Evolutionary conservation across 2,113 vertebrate genomes (phyloP), one percentile per base, ranked within the genome.

Genomic region (Lagenorhynchus albirostris): DNA sequence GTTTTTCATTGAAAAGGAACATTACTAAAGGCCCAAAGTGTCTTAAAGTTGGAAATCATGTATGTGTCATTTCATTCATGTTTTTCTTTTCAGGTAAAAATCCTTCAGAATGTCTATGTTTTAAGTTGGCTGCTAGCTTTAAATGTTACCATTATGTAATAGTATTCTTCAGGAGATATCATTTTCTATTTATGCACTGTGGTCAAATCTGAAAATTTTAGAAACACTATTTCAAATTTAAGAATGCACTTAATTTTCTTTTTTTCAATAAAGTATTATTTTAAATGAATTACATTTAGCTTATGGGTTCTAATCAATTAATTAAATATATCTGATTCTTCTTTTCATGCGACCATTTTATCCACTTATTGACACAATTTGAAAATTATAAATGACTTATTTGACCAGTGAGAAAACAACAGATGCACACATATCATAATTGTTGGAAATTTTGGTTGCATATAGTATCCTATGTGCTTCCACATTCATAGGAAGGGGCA

Each of bases 91-190:
- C 89, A 97, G 96, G 79, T 26, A 2, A 82, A 38, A 68, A 94
- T 74, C 8, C 60, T 82, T 98, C 60, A 96, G 76, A 96, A 92
- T 6, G 31, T 83, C 6, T 92, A 15, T 44, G 65, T 85, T 92
- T 80, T 60, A 95, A 44, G 58, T 95, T 97, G 89, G 20, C 26
- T 38, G 8, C 13, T 6, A 5, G 73, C 14, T 29, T 86, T 10
- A 95, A 84, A 71, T 92, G 82, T 85, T 91, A 89, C 92, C 93
- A 96, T 84, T 53, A 95, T 93, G 96, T 93, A 95, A 94, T 82
- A 0, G 63, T 73, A 31, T 73, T 92, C 41, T 97, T 88, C 53
- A 77, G 29, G 7, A 97, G 68, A 82, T 55, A 95, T 55, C 0
- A 6, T 85, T 63, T 31, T 60, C 33, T 14, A 79, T 89, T 96